These are phyloP conservation scores for Novumbra hubbsi DNA, from an alignment of 2,797 vertebrate genomes.

Conservation along the genomic window DNA sequence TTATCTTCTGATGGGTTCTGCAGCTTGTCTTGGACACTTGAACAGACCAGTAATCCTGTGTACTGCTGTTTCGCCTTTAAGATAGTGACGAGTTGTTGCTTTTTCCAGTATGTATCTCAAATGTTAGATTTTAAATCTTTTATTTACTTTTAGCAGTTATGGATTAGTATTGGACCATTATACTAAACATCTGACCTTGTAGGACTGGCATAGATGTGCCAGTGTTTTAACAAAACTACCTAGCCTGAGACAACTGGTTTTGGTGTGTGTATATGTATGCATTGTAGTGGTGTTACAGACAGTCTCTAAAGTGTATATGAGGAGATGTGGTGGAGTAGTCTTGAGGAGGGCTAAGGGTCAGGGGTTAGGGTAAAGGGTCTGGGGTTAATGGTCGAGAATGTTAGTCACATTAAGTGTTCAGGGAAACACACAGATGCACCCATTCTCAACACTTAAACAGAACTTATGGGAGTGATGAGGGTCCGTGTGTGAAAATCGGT, in stretches of 20 bases:
- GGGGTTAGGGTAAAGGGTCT: constrained; percentile 51
- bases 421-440: constrained; percentile 1
- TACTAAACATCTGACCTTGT: no score
- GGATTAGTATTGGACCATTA: no score
- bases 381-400: constrained; percentile 53
- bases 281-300: background rate
- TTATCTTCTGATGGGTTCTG: constrained; percentile 43
- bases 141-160: no score
- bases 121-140: no score
- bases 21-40: constrained; percentile 34
- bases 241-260: no score
- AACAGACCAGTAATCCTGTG: constrained; percentile 16
- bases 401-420: constrained; percentile 29
- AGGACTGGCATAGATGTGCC: no score
- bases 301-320: background rate
- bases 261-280: background rate
- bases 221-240: no score
- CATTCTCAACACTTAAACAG: constrained; percentile 9
- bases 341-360: constrained; percentile 43
- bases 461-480: background rate
- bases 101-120: background rate
- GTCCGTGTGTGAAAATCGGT: background rate
- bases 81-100: background rate
- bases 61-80: constrained; percentile 7
- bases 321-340: constrained; percentile 17